These are phyloP conservation scores for Drosophila micromelanica DNA, from an alignment of 1,140 invertebrate species.

Conservation along the genomic window DNA sequence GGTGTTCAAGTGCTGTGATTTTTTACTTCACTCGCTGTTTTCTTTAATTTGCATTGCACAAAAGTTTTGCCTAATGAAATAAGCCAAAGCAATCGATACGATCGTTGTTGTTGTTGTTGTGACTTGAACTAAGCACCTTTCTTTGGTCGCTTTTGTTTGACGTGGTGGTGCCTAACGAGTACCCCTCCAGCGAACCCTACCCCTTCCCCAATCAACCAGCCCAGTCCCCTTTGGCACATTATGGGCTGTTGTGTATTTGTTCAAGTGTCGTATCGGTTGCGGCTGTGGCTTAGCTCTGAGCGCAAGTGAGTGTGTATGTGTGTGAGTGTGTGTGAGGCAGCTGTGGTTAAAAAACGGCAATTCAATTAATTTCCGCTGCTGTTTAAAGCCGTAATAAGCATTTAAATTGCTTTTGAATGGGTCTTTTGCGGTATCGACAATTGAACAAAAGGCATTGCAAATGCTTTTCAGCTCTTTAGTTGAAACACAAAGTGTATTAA, in stretches of 20 bases:
- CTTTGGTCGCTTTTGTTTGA: conserved; percentile 28
- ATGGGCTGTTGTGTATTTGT: conserved; percentile 58
- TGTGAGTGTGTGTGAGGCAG: conserved; percentile 17
- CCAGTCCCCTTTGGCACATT: conserved; percentile 13
- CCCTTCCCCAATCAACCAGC: conserved; percentile 9
- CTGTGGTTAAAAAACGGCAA: conserved; percentile 77
- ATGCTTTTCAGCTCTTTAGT: conserved; percentile 26
- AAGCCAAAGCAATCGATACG: conserved; percentile 72
- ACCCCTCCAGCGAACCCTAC: background rate
- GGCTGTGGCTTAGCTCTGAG: conserved; percentile 69
- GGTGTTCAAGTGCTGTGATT: conserved; percentile 42
- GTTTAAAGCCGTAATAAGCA: conserved; percentile 81
- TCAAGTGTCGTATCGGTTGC: conserved; percentile 81
- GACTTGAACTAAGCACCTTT: conserved; percentile 58
- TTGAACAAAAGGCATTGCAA: conserved; percentile 69
- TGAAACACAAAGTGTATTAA: conserved; percentile 55
- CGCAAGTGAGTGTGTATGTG: conserved; percentile 4
- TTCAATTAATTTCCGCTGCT: conserved; percentile 80
- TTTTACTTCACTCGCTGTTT: conserved; percentile 44
- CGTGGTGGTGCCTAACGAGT: conserved; percentile 6
- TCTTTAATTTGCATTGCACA: conserved; percentile 65
- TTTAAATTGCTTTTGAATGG: conserved; percentile 81
- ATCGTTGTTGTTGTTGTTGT: conserved; percentile 55
- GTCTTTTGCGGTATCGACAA: conserved; percentile 65
- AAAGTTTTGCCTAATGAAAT: conserved; percentile 76